phyloP scores from a whole-genome alignment of 1,140 invertebrate genomes.

The Heliconius nattereri region DNA sequence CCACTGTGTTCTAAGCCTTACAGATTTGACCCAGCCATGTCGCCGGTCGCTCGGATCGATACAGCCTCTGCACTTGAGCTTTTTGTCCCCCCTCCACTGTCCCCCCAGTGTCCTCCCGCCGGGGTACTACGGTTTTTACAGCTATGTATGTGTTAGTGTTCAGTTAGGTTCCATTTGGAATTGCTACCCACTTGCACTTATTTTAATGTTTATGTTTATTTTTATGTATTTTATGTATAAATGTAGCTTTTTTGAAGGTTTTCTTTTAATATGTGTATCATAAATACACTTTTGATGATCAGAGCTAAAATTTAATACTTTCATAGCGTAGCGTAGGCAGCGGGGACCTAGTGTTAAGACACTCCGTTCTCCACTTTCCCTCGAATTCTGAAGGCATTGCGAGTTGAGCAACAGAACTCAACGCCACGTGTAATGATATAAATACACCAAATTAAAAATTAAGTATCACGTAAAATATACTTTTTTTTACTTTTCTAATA shows the following conservation, averaged over 20 bases:
- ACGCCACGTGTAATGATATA: too few species aligned
- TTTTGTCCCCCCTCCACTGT: slow-evolving; percentile 55
- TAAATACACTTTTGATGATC: too few species aligned
- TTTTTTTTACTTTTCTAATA: neutral
- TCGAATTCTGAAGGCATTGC: too few species aligned
- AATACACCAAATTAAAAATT: neutral
- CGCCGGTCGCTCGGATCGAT: slow-evolving; percentile 72
- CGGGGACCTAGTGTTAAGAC: too few species aligned
- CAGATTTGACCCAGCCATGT: slow-evolving; percentile 72
- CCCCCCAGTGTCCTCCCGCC: slow-evolving; percentile 31
- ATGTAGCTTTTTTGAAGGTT: neutral
- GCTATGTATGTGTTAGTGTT: slow-evolving; percentile 22
- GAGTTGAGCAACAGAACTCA: too few species aligned
- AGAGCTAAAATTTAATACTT: too few species aligned
- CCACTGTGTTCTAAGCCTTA: slow-evolving; percentile 13
- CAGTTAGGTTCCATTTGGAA: slow-evolving; percentile 20
- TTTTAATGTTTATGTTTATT: neutral
- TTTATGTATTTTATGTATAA: neutral
- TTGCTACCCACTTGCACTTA: neutral
- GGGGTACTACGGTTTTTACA: slow-evolving; percentile 31
- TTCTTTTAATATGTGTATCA: neutral
- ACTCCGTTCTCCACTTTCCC: too few species aligned
- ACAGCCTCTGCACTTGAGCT: slow-evolving; percentile 79
- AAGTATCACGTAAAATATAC: neutral
- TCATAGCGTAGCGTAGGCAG: too few species aligned